phyloP scores from a whole-genome alignment of 2,113 vertebrate genomes.

The Chaenocephalus aceratus region DNA sequence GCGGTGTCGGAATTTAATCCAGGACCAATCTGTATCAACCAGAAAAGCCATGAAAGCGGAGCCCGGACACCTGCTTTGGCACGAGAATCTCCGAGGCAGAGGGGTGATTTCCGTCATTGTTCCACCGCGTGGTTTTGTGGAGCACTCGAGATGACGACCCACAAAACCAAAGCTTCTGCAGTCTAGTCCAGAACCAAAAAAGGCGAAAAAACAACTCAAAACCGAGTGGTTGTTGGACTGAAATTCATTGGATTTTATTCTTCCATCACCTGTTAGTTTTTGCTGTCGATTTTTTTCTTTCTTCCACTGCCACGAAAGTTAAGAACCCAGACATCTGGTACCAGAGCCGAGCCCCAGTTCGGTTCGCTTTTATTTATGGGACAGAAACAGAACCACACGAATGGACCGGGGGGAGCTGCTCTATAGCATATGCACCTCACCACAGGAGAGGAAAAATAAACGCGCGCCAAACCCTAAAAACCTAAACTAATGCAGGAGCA shows the following conservation, averaged over 20 bases:
- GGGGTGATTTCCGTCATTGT: conserved; percentile 38
- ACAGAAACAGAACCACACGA: conserved; percentile 72
- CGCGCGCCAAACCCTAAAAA: conserved; percentile 70
- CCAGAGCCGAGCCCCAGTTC: conserved; percentile 35
- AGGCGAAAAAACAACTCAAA: conserved; percentile 15
- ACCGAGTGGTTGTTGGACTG: conserved; percentile 30
- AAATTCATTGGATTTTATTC: conserved; percentile 32
- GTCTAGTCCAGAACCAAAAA: conserved; percentile 37
- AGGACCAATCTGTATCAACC: conserved; percentile 58
- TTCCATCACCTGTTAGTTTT: conserved; percentile 62
- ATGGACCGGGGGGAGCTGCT: conserved; percentile 66
- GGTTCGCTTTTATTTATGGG: conserved; percentile 70
- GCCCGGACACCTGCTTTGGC: conserved; percentile 76
- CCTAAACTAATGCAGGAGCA: conserved; percentile 62
- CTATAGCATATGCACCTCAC: conserved; percentile 54
- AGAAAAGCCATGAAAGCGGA: conserved; percentile 67
- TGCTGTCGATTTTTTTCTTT: conserved; percentile 12
- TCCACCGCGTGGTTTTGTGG: conserved; percentile 52
- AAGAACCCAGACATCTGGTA: conserved; percentile 64
- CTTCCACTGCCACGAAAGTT: conserved; percentile 24
- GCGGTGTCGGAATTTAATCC: conserved; percentile 60
- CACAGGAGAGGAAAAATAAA: conserved; percentile 77
- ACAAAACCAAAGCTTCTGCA: conserved; percentile 58
- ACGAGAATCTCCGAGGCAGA: background rate
- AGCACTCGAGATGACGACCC: conserved; percentile 62